Evolutionary conservation across 2,888 invertebrate species (phyloP).

Genomic region (Megastigmus dorsalis): DNA sequence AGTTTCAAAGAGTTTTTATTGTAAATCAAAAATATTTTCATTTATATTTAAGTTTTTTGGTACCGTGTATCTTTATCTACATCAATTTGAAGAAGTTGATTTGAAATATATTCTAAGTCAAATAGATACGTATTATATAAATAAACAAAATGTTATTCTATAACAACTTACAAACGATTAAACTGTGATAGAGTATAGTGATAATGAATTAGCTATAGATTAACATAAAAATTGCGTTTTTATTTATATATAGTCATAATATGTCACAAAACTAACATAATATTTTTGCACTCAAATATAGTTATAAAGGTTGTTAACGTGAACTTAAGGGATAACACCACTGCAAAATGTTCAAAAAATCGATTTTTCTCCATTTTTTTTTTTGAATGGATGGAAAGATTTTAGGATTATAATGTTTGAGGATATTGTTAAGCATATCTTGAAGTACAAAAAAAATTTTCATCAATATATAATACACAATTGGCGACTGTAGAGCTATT

Average conservation of each 20-base stretch:
- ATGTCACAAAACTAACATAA: neutral
- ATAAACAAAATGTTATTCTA: neutral
- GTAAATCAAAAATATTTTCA: neutral
- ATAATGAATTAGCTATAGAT: constrained; percentile 6
- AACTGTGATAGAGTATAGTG: constrained; percentile 17
- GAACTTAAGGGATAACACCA: too few species aligned
- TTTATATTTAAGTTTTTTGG: constrained; percentile 1
- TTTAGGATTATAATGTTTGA: too few species aligned
- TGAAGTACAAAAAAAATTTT: too few species aligned
- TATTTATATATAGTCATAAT: neutral
- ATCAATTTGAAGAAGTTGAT: neutral
- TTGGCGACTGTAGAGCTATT: too few species aligned
- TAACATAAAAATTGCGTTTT: neutral
- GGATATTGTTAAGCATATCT: too few species aligned
- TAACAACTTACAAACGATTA: neutral
- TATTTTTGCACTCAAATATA: constrained; percentile 17
- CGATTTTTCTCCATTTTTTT: too few species aligned
- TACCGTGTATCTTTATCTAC: neutral
- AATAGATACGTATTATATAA: too few species aligned
- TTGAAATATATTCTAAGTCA: neutral
- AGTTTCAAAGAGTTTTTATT: neutral
- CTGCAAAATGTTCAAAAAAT: too few species aligned
- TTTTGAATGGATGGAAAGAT: too few species aligned
- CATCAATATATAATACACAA: too few species aligned
- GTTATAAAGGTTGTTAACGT: too few species aligned